These are phyloP conservation scores for Ianthella basta DNA, from an alignment of 37 sponge, comb jelly and placozoan genomes.

Conservation along the genomic window DNA sequence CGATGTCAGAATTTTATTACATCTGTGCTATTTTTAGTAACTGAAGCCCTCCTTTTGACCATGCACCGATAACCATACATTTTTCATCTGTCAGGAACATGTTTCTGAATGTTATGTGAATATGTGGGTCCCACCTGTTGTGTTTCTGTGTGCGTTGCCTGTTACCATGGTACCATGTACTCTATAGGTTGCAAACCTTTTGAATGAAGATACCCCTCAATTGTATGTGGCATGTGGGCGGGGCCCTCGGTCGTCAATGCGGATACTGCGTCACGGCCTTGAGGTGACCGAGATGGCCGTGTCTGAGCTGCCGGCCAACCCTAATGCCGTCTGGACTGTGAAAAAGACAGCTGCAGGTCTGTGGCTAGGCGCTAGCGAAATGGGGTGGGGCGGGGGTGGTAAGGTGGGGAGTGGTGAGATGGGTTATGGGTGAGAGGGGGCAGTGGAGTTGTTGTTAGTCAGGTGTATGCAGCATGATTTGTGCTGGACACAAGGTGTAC, in stretches of 20 bases:
- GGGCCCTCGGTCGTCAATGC: conserved; percentile 97
- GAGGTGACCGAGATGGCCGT: conserved; percentile 99
- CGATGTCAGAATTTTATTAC: not conserved
- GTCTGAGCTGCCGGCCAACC: conserved; percentile 98
- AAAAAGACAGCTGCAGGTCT: conserved; percentile 76
- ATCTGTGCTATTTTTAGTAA: not conserved
- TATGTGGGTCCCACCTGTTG: not conserved
- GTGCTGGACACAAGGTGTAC: too few species aligned
- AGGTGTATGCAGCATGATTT: too few species aligned
- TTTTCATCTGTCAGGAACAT: too few species aligned
- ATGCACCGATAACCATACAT: too few species aligned
- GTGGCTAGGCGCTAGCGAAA: conserved; percentile 8
- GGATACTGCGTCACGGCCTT: conserved; percentile 92
- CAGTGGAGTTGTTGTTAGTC: too few species aligned
- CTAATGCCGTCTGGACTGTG: conserved; percentile 98
- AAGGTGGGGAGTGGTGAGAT: not conserved
- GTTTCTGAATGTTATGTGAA: not conserved
- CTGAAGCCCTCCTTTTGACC: too few species aligned
- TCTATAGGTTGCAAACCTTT: conserved; percentile 85
- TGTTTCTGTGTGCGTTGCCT: not conserved
- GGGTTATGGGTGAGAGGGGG: not conserved
- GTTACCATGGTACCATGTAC: not conserved
- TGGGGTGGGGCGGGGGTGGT: not conserved
- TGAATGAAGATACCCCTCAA: conserved; percentile 98
- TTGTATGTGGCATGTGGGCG: conserved; percentile 97